Base-by-base conservation (phyloP, 2,113 vertebrate genomes). In the Glaucidium brasilianum region DNA sequence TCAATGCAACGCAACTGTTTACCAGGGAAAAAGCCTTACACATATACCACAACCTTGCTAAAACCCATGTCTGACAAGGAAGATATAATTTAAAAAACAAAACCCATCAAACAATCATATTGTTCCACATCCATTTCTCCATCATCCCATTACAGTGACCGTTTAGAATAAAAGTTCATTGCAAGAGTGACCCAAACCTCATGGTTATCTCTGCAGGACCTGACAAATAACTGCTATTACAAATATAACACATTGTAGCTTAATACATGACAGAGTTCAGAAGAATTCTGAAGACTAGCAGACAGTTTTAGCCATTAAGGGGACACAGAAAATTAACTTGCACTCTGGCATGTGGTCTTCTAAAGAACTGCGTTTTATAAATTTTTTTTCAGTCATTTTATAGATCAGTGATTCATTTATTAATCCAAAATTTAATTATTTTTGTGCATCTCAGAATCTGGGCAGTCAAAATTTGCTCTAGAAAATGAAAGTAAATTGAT, bases 31-130 rank as follows among this genome's bases (percentile, higher is more conserved):
- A 82, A 90, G 6, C 16, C 22, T 50, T 59, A 35, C 12, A 5
- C 3, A 11, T 32, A 18, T 22, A 34, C 9, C 30, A 74, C 37
- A 85, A 59, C 6, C 34, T 58, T 74, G 25, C 15, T 62, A 92
- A 90, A 92, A 58, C 8, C 0, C 6, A 58, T 0, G 4, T 21
- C 37, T n/a, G 47, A 71, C 3, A 8, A 50, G 7, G 14, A 79
- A 55, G 15, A 11, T 3, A 20, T 7, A 47, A 45, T 27, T 72
- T 22, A 5, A n/a, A 15, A 34, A 15, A 7, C 15, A 22, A n/a
- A 49, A 29, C 19, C n/a, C n/a, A n/a, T 18, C 15, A 32, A 30
- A 21, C 11, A n/a, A 39, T 41, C 7, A 11, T 32, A 5, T 35
- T 18, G 21, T 39, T 76, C 25, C 25, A 55, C 12, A 60, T 29